phyloP scores from a whole-genome alignment of 1,140 invertebrate species.

The Trichogramma pretiosum region DNA sequence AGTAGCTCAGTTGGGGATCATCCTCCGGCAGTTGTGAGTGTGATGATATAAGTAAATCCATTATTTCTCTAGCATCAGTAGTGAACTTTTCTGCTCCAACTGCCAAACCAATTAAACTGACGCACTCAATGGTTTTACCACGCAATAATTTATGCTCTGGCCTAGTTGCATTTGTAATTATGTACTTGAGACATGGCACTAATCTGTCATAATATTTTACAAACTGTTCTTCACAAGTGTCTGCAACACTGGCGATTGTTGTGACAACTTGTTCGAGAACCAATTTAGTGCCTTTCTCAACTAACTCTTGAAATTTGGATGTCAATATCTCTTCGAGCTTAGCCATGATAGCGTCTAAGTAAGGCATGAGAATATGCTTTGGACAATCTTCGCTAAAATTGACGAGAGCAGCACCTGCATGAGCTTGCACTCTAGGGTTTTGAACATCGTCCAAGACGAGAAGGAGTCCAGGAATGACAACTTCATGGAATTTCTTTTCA shows the following conservation, averaged over 20 bases:
- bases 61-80: slow-evolving; percentile 88
- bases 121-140: slow-evolving; percentile 96
- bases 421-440: slow-evolving; percentile 90
- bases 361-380: slow-evolving; percentile 83
- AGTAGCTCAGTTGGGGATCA: slow-evolving; percentile 95
- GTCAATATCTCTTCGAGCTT: slow-evolving; percentile 87
- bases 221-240: slow-evolving; percentile 96
- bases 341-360: slow-evolving; percentile 82
- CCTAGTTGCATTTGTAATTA: slow-evolving; percentile 87
- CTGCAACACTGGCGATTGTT: slow-evolving; percentile 97
- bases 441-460: slow-evolving; percentile 83
- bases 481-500: slow-evolving; percentile 95
- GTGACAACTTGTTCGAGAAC: slow-evolving; percentile 97
- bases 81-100: slow-evolving; percentile 95
- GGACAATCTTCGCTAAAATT: slow-evolving; percentile 99
- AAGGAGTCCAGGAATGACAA: slow-evolving; percentile 84
- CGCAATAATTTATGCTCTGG: slow-evolving; percentile 81
- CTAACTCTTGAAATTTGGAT: slow-evolving; percentile 88
- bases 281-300: slow-evolving; percentile 88
- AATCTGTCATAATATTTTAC: slow-evolving; percentile 72
- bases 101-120: slow-evolving; percentile 94
- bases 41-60: slow-evolving; percentile 89
- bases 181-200: slow-evolving; percentile 95
- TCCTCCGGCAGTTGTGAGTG: slow-evolving; percentile 84
- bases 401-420: slow-evolving; percentile 89